Evolutionary conservation across 1,140 invertebrate genomes (phyloP).

Genomic region (Araneus ventricosus): DNA sequence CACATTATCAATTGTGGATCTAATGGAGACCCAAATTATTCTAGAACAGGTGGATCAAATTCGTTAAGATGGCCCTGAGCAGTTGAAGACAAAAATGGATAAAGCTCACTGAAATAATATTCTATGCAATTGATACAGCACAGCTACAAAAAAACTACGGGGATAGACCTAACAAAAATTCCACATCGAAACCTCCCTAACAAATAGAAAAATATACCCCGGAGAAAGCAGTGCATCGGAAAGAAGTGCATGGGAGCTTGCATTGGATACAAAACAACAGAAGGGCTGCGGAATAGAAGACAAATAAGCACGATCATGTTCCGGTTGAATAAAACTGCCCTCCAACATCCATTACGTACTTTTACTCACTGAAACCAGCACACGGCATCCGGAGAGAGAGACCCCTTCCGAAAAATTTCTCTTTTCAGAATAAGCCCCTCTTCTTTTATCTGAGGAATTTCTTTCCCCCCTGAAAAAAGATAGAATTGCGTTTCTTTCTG

Average conservation of each 20-base stretch:
- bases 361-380: background rate
- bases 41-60: too few relatives aligned
- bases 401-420: background rate
- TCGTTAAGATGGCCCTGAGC: too few relatives aligned
- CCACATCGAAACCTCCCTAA: too few relatives aligned
- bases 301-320: constrained; percentile 14
- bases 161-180: too few relatives aligned
- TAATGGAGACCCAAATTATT: too few relatives aligned
- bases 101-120: too few relatives aligned
- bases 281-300: background rate
- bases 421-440: background rate
- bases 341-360: background rate
- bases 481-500: constrained; percentile 20
- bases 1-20: too few relatives aligned
- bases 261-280: background rate
- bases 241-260: background rate
- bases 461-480: background rate
- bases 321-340: background rate
- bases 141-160: too few relatives aligned
- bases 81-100: too few relatives aligned
- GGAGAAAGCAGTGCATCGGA: too few relatives aligned
- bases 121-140: too few relatives aligned
- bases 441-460: background rate
- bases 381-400: background rate
- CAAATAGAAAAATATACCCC: too few relatives aligned